Percentiles rank a stretch among this genome's conserved stretches.
These are phyloP conservation scores for Siderastrea siderea DNA, from an alignment of 92 coral and sea anemone genomes.

Conservation along the genomic window DNA sequence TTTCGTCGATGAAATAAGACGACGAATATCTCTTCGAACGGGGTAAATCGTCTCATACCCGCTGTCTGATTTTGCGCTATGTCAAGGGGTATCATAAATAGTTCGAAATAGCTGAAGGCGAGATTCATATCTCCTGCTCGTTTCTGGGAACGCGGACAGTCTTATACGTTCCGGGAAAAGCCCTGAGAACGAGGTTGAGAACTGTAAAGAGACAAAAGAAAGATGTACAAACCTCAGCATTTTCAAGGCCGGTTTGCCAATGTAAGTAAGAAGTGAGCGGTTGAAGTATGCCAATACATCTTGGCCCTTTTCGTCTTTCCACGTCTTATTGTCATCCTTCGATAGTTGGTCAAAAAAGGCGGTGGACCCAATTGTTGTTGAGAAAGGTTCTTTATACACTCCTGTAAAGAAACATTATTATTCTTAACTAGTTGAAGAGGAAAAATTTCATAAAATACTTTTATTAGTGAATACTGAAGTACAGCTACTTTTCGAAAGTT, in stretches of 20 bases:
- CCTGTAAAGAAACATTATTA: not conserved
- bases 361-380: not conserved
- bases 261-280: constrained; percentile 18
- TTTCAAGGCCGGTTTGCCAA: constrained; percentile 28
- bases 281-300: constrained; percentile 25
- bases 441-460: too few relatives aligned
- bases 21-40: too few relatives aligned
- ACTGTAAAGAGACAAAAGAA: not conserved
- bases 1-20: too few relatives aligned
- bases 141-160: too few relatives aligned
- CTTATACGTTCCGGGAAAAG: too few relatives aligned
- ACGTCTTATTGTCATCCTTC: constrained; percentile 19
- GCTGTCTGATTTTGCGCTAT: too few relatives aligned
- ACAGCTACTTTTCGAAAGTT: too few relatives aligned
- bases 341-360: constrained; percentile 29
- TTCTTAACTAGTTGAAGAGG: not conserved
- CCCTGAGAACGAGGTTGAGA: constrained; percentile 14
- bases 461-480: not conserved
- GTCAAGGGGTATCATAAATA: too few relatives aligned
- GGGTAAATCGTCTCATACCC: too few relatives aligned
- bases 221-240: constrained; percentile 25
- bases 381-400: constrained; percentile 19
- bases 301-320: constrained; percentile 11
- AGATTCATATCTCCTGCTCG: too few relatives aligned
- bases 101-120: too few relatives aligned